Evolutionary conservation across 2,113 vertebrate species (phyloP).

Genomic region (Lethenteron reissneri): DNA sequence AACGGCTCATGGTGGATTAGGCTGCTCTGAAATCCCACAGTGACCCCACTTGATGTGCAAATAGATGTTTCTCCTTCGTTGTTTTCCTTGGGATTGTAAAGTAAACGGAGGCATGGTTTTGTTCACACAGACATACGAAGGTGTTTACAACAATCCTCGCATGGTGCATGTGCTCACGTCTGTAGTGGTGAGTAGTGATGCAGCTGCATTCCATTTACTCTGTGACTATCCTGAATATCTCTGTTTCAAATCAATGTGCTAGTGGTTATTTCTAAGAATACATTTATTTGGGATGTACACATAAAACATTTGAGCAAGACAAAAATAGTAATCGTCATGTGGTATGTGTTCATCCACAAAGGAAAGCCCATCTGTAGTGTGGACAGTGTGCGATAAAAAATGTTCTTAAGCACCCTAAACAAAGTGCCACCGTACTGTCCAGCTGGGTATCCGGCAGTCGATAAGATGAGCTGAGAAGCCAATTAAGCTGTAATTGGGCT

Average conservation of each 20-base stretch:
- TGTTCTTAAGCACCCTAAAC: too few species aligned
- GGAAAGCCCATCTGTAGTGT: too few species aligned
- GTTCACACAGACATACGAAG: constrained; percentile 63
- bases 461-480: too few species aligned
- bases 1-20: neutral
- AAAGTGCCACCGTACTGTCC: too few species aligned
- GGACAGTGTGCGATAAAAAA: too few species aligned
- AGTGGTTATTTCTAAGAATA: neutral
- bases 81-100: neutral
- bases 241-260: neutral
- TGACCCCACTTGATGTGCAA: neutral
- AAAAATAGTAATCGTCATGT: too few species aligned
- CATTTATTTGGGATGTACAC: too few species aligned
- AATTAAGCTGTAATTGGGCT: too few species aligned
- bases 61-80: constrained; percentile 4
- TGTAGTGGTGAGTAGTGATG: constrained; percentile 62
- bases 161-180: constrained; percentile 98
- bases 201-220: neutral
- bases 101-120: constrained; percentile 9
- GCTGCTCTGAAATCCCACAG: neutral
- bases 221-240: neutral
- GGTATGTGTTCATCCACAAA: too few species aligned
- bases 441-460: too few species aligned
- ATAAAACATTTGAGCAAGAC: too few species aligned
- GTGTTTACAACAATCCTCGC: constrained; percentile 97